A percentile compares a stretch with the other conserved stretches of the same genome.
phyloP scores from a whole-genome alignment of 2,888 invertebrate species.

The Gerris lacustris region DNA sequence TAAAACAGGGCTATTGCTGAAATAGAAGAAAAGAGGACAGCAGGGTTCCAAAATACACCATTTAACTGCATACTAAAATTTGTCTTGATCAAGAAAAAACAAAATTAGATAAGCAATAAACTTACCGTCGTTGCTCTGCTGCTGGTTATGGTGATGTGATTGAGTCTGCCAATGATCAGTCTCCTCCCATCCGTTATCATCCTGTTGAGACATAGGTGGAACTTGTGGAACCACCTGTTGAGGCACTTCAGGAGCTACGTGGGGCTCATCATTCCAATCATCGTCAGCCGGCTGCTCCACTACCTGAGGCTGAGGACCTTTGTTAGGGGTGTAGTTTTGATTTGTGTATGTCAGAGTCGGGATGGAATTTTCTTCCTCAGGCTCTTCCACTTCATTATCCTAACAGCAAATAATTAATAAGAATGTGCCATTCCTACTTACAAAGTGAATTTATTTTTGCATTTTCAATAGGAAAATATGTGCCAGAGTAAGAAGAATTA shows the following conservation, averaged over 20 bases:
- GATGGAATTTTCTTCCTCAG: constrained; percentile 46
- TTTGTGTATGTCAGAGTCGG: constrained; percentile 77
- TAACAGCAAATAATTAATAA: constrained; percentile 49
- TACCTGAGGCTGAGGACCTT: neutral
- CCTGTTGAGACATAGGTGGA: neutral
- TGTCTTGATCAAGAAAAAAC: no score
- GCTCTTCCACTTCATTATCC: constrained; percentile 78
- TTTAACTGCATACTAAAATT: no score
- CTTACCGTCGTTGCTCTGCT: neutral
- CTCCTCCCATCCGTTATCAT: constrained; percentile 17
- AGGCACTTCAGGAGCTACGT: neutral
- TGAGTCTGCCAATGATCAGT: constrained; percentile 20
- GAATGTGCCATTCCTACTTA: neutral
- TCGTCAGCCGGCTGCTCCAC: constrained; percentile 11
- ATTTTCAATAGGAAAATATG: no score
- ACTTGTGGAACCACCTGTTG: constrained; percentile 11
- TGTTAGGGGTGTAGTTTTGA: constrained; percentile 48
- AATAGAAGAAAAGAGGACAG: no score
- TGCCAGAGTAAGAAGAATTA: no score
- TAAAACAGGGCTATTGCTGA: no score
- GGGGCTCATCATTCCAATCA: constrained; percentile 14
- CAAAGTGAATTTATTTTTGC: no score
- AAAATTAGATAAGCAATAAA: no score
- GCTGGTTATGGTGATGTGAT: constrained; percentile 13
- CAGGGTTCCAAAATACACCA: no score